Evolutionary conservation across 1,140 invertebrate genomes (phyloP), one percentile per base, ranked within the genome.

Genomic region (Tetragnatha versicolor): DNA sequence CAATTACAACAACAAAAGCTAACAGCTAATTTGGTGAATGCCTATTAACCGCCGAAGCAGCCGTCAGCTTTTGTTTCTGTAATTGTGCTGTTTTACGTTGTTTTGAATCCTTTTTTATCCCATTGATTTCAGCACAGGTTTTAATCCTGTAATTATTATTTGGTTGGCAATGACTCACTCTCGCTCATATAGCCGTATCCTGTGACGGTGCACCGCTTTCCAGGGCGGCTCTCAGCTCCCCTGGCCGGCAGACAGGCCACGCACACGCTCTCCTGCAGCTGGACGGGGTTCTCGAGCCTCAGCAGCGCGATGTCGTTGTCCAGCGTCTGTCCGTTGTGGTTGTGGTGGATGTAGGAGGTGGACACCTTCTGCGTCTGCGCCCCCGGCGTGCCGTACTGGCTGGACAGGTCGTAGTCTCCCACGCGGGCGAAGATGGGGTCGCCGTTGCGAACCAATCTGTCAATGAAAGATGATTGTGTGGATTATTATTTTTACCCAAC

Each of bases 241-340:
- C 94, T 85, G 3, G 93, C 93, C 33, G 96, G 93, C 39, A 98
- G 86, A 85, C 97, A 98, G 7, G 96, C 94, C 45, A 93, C 84
- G 78, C 93, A 93, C 14, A 94, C 92, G 35, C 92, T 93, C 85
- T 93, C 92, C 80, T 91, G 93, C 2, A 98, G 89, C 85, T 95
- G 93, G 0, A 93, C 94, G 0, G 97, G 94, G 0, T 93, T 93
- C 81, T 95, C 91, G 6, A 98, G 89, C 85, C 97, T 97, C 7
- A 98, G 87, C 10, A 98, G 85, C 0, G 96, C 97, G 80, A 98
- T 97, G 84, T 98, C 96, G 83, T 98, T 97, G 84, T 98, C 95
- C 79, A 98, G 87, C 0, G 96, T 98, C 85, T 97, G 94, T 80
- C 93, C 95, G 85, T 98, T 97, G 87, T 98, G 96, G 86, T 97